Evolutionary conservation across 2,113 vertebrate species (phyloP).

Genomic region (Murina feae): DNA sequence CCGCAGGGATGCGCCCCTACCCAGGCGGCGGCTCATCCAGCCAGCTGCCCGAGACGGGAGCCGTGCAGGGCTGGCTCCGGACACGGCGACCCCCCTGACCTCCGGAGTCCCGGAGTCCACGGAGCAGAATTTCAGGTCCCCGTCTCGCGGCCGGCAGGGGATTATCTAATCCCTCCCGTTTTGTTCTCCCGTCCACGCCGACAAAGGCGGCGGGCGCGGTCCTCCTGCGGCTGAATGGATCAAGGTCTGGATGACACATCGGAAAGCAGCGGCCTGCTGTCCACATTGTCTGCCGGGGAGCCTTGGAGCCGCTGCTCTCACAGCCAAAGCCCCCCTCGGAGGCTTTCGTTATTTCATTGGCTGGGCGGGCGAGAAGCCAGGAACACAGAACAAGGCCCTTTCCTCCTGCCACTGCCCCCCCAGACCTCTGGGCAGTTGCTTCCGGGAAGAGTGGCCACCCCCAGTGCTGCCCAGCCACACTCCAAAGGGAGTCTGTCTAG

Average conservation of each 20-base stretch:
- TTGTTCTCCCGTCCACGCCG: not conserved
- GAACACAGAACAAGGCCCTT: not conserved
- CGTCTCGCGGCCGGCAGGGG: conserved; percentile 3
- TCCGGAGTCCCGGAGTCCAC: not conserved
- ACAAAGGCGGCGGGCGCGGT: conserved; percentile 35
- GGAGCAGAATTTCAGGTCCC: conserved; percentile 38
- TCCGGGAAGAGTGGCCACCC: not conserved
- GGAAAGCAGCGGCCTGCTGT: conserved; percentile 25
- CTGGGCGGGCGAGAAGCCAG: not conserved
- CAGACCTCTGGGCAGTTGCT: not conserved
- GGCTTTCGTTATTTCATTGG: conserved; percentile 9
- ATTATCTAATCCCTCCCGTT: conserved; percentile 50
- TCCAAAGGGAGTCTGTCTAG: not conserved
- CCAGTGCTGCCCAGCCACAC: not conserved
- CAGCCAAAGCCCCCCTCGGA: conserved; percentile 16
- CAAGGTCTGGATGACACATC: not conserved
- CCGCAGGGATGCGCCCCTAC: not conserved
- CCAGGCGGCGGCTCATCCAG: not conserved
- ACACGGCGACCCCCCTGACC: conserved; percentile 27
- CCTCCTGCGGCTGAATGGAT: not conserved
- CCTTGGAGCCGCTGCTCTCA: conserved; percentile 44
- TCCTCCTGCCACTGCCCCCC: not conserved
- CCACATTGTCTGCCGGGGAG: conserved; percentile 40
- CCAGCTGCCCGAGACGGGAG: not conserved
- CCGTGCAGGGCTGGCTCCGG: conserved; percentile 11